These are phyloP conservation scores for Astyanax mexicanus DNA, from an alignment of 2,797 vertebrate genomes.

Conservation along the genomic window DNA sequence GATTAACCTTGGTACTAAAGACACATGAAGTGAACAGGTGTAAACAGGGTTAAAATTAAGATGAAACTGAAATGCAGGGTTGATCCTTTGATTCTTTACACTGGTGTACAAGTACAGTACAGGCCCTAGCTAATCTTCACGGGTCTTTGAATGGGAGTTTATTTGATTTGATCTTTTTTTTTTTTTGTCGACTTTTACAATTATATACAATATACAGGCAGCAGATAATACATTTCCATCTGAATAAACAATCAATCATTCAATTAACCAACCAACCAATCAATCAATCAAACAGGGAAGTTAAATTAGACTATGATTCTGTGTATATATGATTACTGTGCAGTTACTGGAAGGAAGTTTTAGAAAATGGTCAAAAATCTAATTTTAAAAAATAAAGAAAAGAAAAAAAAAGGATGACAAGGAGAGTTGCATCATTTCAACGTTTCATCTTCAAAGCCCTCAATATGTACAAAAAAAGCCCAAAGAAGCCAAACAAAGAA, in stretches of 20 bases:
- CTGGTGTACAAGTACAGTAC: conserved; percentile 80
- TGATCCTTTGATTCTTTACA: conserved; percentile 69
- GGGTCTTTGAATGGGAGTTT: conserved; percentile 78
- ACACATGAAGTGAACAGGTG: too few species aligned
- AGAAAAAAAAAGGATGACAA: conserved; percentile 76
- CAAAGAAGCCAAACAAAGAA: conserved; percentile 69
- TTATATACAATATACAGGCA: conserved; percentile 90
- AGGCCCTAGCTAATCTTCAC: conserved; percentile 76
- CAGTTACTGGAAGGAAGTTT: conserved; percentile 72
- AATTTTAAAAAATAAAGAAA: conserved; percentile 79
- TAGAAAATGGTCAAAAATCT: conserved; percentile 79
- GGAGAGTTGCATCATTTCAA: too few species aligned
- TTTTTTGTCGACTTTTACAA: conserved; percentile 80
- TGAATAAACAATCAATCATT: conserved; percentile 77
- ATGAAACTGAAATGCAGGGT: conserved; percentile 67
- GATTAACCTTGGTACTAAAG: too few species aligned
- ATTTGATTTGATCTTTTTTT: conserved; percentile 78
- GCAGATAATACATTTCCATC: conserved; percentile 82
- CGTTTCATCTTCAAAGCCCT: conserved; percentile 83
- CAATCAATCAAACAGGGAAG: conserved; percentile 75
- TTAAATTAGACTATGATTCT: conserved; percentile 68
- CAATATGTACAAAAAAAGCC: conserved; percentile 81
- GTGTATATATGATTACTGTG: conserved; percentile 71
- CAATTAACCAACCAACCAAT: too few species aligned
- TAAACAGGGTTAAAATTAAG: conserved; percentile 58